Evolutionary conservation across 2,797 vertebrate genomes (phyloP).

Genomic region (Syngnathus acus): DNA sequence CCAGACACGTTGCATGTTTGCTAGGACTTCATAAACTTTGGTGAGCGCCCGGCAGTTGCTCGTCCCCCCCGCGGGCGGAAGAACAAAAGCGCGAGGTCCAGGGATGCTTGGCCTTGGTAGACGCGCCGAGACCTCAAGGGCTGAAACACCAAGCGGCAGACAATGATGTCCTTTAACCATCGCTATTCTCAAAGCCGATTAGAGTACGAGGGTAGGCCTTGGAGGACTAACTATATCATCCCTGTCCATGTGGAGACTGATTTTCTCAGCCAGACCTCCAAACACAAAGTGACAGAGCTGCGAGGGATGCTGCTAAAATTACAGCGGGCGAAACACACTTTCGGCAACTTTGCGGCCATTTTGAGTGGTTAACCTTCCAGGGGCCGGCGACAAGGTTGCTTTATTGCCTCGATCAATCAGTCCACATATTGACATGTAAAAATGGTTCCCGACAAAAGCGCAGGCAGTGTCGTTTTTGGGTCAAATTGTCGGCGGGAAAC

Average conservation of each 20-base stretch:
- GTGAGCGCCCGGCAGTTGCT: slow-evolving; percentile 33
- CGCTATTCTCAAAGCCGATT: slow-evolving; percentile 59
- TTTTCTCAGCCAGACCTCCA: slow-evolving; percentile 47
- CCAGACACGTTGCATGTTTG: slow-evolving; percentile 40
- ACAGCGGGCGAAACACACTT: slow-evolving; percentile 23
- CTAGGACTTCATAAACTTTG: slow-evolving; percentile 55
- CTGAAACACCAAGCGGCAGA: slow-evolving; percentile 49
- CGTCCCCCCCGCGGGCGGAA: slow-evolving; percentile 30
- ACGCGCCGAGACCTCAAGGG: slow-evolving; percentile 51
- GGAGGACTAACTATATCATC: slow-evolving; percentile 54
- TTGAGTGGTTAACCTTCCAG: slow-evolving; percentile 19
- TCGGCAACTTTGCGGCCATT: slow-evolving; percentile 31
- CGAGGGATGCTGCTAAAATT: slow-evolving; percentile 26
- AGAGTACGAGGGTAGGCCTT: slow-evolving; percentile 36
- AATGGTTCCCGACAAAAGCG: slow-evolving; percentile 22
- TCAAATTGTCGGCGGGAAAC: slow-evolving; percentile 36
- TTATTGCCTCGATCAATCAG: slow-evolving; percentile 46
- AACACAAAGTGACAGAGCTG: slow-evolving; percentile 42
- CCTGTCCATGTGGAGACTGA: slow-evolving; percentile 51
- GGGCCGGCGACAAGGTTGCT: not conserved
- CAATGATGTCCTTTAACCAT: slow-evolving; percentile 51
- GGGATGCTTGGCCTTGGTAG: slow-evolving; percentile 58
- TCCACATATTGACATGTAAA: slow-evolving; percentile 23
- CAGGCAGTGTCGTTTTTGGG: slow-evolving; percentile 22
- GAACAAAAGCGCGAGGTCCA: slow-evolving; percentile 38